Percentiles rank a stretch among this genome's conserved stretches.
Evolutionary conservation across 2,113 vertebrate species (phyloP).

Genomic region (Tenrec ecaudatus): DNA sequence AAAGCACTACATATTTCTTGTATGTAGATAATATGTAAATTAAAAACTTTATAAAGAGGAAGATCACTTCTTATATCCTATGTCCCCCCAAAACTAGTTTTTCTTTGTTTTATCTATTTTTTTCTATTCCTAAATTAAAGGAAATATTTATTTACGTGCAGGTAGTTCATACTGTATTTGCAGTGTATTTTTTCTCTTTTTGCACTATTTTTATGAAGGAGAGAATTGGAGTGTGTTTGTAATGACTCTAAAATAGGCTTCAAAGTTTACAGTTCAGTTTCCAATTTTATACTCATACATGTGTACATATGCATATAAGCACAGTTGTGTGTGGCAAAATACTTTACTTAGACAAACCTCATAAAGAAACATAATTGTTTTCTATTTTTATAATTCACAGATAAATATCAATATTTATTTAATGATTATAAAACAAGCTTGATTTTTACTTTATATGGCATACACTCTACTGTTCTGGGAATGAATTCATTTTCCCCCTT

Average conservation of each 20-base stretch:
- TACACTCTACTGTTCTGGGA: neutral
- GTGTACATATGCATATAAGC: no score
- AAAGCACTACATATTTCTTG: neutral
- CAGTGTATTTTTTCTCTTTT: neutral
- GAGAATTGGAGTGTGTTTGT: neutral
- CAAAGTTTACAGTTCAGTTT: neutral
- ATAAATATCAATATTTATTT: slow-evolving; percentile 23
- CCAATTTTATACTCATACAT: neutral
- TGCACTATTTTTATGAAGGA: neutral
- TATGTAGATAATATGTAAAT: no score
- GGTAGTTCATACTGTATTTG: neutral
- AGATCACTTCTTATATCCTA: neutral
- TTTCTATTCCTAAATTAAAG: neutral
- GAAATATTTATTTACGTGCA: slow-evolving; percentile 8
- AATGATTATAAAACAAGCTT: slow-evolving; percentile 28
- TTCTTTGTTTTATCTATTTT: neutral
- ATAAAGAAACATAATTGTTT: neutral
- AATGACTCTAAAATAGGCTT: neutral
- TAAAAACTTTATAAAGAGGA: no score
- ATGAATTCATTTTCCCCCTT: slow-evolving; percentile 10
- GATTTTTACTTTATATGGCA: slow-evolving; percentile 53
- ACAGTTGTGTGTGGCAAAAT: neutral
- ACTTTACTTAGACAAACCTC: neutral
- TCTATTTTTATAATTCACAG: neutral
- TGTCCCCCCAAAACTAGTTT: neutral